Base-by-base conservation (phyloP, 2,797 vertebrate genomes). In the Semaprochilodus insignis region DNA sequence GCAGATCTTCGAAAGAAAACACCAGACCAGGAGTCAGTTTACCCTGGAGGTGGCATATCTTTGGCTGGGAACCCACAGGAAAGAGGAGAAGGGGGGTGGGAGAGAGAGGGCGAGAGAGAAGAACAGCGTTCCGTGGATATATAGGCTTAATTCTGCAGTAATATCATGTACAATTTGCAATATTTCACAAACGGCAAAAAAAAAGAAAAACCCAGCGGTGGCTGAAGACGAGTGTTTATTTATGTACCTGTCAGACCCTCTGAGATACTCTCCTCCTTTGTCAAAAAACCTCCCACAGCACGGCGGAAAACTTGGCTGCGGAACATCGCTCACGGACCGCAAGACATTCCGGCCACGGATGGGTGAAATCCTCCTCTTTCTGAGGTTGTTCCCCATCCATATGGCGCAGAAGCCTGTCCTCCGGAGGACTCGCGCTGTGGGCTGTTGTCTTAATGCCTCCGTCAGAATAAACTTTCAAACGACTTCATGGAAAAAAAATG, bases 161-260 rank as follows among this genome's bases (percentile, higher is more conserved):
- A 89, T 91, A 91, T 86, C 90, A 91, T 90, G 86, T 87, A 88
- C 85, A 92, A 89, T 81, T 90, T 91, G 80, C 92, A 90, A 91
- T 94, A 91, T 91, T 91, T 90, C 82, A 48, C 83, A 79, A 78
- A 31, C 31, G 31, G 31, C 31, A 31, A 31, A 31, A 3, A 31
- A 31, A 6, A 44, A 44, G 8, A 44, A 44, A 44, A 44, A 10
- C 40, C 40, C 40, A 62, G 66, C 44, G 81, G 75, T 81, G 63
- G 17, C 15, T 34, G 27, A 66, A 74, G 85, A 84, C 87, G 91
- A 83, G 67, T 62, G 65, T 75, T 94, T 95, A 95, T 94, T 95
- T 94, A 95, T 95, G 93, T 93, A 95, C 92, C 94, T 95, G 92
- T 91, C 92, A 93, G 85, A 89, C 89, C 91, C 92, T 93, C 89